Evolutionary conservation across 2,113 vertebrate genomes (phyloP), one percentile per base, ranked within the genome.

Genomic region (Isichthys henryi): DNA sequence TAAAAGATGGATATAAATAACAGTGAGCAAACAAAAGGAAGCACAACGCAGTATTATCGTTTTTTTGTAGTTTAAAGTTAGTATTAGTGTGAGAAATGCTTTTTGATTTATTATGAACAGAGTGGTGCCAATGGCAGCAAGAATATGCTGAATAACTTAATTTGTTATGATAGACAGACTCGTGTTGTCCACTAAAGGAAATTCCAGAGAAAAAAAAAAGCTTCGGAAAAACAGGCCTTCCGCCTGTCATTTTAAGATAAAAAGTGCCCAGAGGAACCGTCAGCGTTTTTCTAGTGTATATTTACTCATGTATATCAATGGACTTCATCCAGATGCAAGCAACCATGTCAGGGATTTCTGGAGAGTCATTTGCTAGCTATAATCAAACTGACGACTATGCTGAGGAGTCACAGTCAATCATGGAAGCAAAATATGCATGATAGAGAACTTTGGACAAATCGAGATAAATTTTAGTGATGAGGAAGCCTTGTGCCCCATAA

Each of bases 401-500:
- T 56, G 77, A 82, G 52, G 74, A 48, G 66, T 84, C 39, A 35
- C 43, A 85, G 50, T 89, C n/a, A 84, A 23, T 19, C 88, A 35
- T 85, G 88, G 80, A 85, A 62, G 88, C 88, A 45, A 80, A 62
- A 89, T 35, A 89, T 83, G 88, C 77, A 58, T 58, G 35, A 58
- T 27, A 15, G 35, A 82, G 15, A 21, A 53, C 35, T 43, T 43
- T 83, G 35, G 49, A 53, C 15, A 66, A 66, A 66, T 66, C 1
- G 9, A n/a, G 62, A 3, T n/a, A 66, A 66, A n/a, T 27, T 56
- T 56, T 7, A 66, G 6, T 66, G 62, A 66, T 27, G 62, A 66
- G n/a, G 35, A 77, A 19, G 70, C 13, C 66, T 74, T 70, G 62
- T 70, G 27, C 31, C 27, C 5, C 70, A 7, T 7, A 77, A 77